Percentiles rank a stretch among this genome's conserved stretches.
Conservation (phyloP, 53 echinoderm and acorn worm genomes). For the Henricia sp. region DNA sequence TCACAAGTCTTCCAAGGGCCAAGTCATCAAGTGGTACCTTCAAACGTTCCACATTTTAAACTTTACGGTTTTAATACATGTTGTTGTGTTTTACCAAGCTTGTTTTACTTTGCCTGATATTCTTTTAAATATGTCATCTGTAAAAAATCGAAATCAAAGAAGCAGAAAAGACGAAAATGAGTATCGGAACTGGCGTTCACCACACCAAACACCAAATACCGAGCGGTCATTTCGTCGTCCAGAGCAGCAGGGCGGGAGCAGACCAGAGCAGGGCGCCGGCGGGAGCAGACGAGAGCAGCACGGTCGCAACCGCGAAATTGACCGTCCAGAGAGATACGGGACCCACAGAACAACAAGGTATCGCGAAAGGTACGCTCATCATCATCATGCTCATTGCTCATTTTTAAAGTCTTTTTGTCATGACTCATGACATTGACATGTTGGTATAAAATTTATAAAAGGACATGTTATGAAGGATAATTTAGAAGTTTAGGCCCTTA, state of each 20-base stretch:
- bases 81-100: neutral
- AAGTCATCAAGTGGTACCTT: neutral
- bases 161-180: slow-evolving; percentile 32
- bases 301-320: neutral
- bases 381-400: no score
- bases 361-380: slow-evolving; percentile 50
- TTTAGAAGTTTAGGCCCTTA: no score
- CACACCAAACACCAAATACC: slow-evolving; percentile 26
- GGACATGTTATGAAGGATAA: no score
- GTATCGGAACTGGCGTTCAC: slow-evolving; percentile 47
- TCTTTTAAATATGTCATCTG: slow-evolving; percentile 27
- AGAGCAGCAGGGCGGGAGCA: slow-evolving; percentile 13
- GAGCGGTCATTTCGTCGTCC: slow-evolving; percentile 16
- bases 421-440: no score
- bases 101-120: no score
- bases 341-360: slow-evolving; percentile 52
- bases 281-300: neutral
- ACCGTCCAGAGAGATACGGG: slow-evolving; percentile 1
- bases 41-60: neutral
- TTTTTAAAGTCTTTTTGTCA: neutral
- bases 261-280: neutral
- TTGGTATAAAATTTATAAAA: no score
- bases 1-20: neutral
- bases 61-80: neutral
- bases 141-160: slow-evolving; percentile 37